Evolutionary conservation across 1,140 invertebrate genomes (phyloP).

Genomic region (Panonychus citri): DNA sequence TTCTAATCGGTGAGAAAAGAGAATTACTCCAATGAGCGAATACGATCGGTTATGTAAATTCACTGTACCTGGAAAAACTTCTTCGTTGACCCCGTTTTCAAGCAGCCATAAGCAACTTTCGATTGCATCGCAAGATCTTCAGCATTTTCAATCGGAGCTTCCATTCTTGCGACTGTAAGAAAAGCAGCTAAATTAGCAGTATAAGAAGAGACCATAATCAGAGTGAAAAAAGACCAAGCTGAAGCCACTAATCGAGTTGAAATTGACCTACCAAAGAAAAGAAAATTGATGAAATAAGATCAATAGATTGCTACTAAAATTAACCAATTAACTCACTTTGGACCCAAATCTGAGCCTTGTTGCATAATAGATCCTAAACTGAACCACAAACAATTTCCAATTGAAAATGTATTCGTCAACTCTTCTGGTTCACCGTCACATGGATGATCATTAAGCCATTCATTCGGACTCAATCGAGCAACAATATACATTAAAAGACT

Average conservation of each 20-base stretch:
- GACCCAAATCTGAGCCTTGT: slow-evolving; percentile 24
- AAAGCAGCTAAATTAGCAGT: slow-evolving; percentile 57
- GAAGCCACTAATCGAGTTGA: slow-evolving; percentile 24
- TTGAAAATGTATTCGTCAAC: slow-evolving; percentile 21
- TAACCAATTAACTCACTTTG: slow-evolving; percentile 23
- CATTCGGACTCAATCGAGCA: slow-evolving; percentile 23
- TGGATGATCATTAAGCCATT: slow-evolving; percentile 21
- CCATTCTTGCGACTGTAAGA: slow-evolving; percentile 82
- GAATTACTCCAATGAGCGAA: background rate
- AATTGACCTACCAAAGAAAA: slow-evolving; percentile 20
- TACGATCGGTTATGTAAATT: no score
- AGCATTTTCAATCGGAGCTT: slow-evolving; percentile 79
- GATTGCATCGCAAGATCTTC: slow-evolving; percentile 90
- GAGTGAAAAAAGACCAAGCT: slow-evolving; percentile 32
- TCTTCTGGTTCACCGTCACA: slow-evolving; percentile 13
- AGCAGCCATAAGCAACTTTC: slow-evolving; percentile 86
- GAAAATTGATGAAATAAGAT: no score
- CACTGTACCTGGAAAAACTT: slow-evolving; percentile 73
- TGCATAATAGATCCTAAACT: slow-evolving; percentile 28
- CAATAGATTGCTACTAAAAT: background rate
- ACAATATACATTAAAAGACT: slow-evolving; percentile 24
- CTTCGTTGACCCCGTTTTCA: slow-evolving; percentile 68
- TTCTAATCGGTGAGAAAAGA: slow-evolving; percentile 29
- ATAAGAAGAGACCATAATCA: slow-evolving; percentile 34
- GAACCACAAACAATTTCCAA: slow-evolving; percentile 28